These are phyloP conservation scores for Drosophila tripunctata DNA, from an alignment of 2,888 invertebrate genomes.

Conservation along the genomic window DNA sequence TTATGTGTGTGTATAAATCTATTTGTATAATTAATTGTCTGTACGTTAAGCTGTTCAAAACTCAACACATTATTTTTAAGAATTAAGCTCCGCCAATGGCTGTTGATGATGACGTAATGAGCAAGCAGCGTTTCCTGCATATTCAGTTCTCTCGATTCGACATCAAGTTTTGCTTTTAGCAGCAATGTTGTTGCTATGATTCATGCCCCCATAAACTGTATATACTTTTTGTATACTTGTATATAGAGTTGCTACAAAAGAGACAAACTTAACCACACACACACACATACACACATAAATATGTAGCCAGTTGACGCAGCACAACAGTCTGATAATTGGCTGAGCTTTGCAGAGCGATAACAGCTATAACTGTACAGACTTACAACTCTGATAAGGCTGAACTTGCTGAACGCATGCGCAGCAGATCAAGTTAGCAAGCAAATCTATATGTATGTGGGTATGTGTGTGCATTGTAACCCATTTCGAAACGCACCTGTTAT, in stretches of 20 bases:
- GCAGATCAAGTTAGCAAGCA: too few species aligned
- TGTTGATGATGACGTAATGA: constrained; percentile 42
- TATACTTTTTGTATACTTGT: not conserved
- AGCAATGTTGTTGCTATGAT: constrained; percentile 39
- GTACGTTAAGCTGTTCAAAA: constrained; percentile 3
- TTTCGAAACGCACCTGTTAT: constrained; percentile 65
- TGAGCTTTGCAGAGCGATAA: constrained; percentile 2
- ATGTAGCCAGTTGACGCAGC: not conserved
- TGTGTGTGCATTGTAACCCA: constrained; percentile 37
- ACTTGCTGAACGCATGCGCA: constrained; percentile 13
- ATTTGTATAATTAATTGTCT: constrained; percentile 3
- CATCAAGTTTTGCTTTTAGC: constrained; percentile 15
- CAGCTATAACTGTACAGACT: not conserved
- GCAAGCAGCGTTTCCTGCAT: constrained; percentile 34
- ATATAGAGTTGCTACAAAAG: constrained; percentile 1
- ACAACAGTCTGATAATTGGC: constrained; percentile 4
- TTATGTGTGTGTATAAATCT: not conserved
- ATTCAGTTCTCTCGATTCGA: constrained; percentile 14
- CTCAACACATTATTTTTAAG: constrained; percentile 12
- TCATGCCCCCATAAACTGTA: constrained; percentile 35
- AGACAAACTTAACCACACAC: constrained; percentile 15
- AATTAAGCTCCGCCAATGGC: constrained; percentile 16
- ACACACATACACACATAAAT: not conserved
- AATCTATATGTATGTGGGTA: not conserved
- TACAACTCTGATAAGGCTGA: constrained; percentile 4